These are phyloP conservation scores for Odontamblyopus rebecca DNA, from an alignment of 2,797 vertebrate genomes.

Conservation along the genomic window DNA sequence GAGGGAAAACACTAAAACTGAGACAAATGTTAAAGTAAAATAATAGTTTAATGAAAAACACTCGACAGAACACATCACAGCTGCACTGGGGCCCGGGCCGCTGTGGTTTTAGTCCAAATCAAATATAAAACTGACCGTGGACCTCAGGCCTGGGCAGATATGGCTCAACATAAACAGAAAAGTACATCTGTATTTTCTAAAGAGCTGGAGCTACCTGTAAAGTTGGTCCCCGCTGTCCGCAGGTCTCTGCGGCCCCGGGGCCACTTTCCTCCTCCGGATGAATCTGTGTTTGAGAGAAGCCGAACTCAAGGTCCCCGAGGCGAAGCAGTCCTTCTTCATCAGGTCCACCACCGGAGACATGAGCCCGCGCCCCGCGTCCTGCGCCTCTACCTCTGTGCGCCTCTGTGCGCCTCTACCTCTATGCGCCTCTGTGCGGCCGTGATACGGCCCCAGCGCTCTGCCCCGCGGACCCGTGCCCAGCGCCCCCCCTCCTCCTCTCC, in stretches of 20 bases:
- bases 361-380: conserved; percentile 18
- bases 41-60: too few relatives aligned
- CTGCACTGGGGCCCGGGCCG: too few relatives aligned
- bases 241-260: conserved; percentile 46
- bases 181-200: too few relatives aligned
- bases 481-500: not conserved
- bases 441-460: not conserved
- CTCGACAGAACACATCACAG: too few relatives aligned
- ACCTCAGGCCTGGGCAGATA: too few relatives aligned
- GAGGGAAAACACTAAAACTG: too few relatives aligned
- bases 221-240: conserved; percentile 57
- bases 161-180: too few relatives aligned
- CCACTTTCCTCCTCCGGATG: conserved; percentile 60
- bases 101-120: too few relatives aligned
- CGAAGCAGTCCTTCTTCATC: conserved; percentile 68
- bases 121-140: too few relatives aligned
- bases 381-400: not conserved
- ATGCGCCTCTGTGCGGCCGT: not conserved
- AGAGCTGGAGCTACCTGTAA: conserved; percentile 60
- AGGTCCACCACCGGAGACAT: conserved; percentile 70
- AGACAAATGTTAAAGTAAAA: too few relatives aligned
- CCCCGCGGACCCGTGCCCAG: not conserved
- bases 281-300: conserved; percentile 66
- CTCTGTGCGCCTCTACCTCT: not conserved
- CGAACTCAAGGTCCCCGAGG: conserved; percentile 69